A percentile compares a stretch with the other conserved stretches of the same genome.
phyloP scores from a whole-genome alignment of 2,113 vertebrate species.

The Oryzias woworae region DNA sequence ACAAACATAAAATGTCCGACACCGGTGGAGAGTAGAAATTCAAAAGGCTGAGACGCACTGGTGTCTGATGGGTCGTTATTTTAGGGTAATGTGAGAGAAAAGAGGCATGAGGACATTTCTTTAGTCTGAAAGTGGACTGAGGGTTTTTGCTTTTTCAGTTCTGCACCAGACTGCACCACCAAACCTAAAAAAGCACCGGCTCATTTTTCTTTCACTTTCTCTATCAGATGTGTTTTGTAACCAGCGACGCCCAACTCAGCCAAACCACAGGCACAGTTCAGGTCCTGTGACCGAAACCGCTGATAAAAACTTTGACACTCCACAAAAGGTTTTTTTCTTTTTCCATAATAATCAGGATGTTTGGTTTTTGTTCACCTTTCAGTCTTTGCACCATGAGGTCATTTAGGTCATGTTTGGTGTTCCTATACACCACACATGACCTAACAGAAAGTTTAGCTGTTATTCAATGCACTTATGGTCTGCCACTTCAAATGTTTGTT shows the following conservation, averaged over 20 bases:
- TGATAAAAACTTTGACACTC: rapidly evolving
- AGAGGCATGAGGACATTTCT: too few relatives aligned
- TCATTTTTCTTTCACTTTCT: conserved; percentile 55
- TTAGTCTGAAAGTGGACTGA: rapidly evolving
- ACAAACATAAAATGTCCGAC: conserved; percentile 13
- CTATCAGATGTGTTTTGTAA: rapidly evolving
- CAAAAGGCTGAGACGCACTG: too few relatives aligned
- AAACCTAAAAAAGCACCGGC: conserved; percentile 38
- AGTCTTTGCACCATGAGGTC: too few relatives aligned
- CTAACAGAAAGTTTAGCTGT: too few relatives aligned
- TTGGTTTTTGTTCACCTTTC: too few relatives aligned
- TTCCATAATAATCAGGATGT: not conserved
- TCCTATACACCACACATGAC: too few relatives aligned
- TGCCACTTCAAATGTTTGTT: too few relatives aligned
- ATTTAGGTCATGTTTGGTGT: too few relatives aligned
- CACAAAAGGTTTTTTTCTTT: rapidly evolving
- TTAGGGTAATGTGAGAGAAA: too few relatives aligned
- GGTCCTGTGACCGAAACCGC: conserved; percentile 18
- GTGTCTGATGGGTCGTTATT: too few relatives aligned
- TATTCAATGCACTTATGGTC: too few relatives aligned
- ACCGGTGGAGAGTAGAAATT: too few relatives aligned
- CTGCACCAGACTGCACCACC: not conserved
- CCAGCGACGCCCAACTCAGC: not conserved
- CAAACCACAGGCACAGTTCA: conserved; percentile 8
- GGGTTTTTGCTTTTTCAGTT: not conserved